Conservation (phyloP, 1,140 invertebrate genomes). For the Sycophaga agraensis region DNA sequence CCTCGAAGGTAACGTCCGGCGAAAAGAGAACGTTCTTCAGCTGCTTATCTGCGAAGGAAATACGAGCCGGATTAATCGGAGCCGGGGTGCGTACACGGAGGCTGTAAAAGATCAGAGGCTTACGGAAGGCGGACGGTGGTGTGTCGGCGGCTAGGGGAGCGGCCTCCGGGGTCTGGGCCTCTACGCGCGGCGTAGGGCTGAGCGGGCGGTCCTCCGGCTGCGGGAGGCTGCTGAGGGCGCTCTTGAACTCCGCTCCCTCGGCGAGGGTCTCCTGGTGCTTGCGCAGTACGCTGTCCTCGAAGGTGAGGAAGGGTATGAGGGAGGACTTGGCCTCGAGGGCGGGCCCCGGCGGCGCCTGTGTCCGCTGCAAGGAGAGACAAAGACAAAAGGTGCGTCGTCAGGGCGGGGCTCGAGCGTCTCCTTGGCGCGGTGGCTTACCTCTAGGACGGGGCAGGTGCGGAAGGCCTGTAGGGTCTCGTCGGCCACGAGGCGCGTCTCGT, state of each 20-base stretch:
- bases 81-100: too few relatives aligned
- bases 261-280: constrained; percentile 4
- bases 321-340: neutral
- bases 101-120: too few relatives aligned
- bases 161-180: too few relatives aligned
- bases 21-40: neutral
- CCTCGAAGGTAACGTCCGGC: too few relatives aligned
- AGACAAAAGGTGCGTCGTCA: neutral
- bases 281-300: constrained; percentile 12
- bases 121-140: too few relatives aligned
- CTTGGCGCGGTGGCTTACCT: too few relatives aligned
- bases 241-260: neutral
- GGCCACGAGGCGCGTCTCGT: neutral
- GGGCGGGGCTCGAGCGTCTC: neutral
- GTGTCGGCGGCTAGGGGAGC: too few relatives aligned
- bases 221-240: neutral
- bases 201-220: too few relatives aligned
- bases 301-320: constrained; percentile 6
- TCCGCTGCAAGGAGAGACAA: too few relatives aligned
- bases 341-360: neutral
- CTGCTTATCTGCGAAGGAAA: too few relatives aligned
- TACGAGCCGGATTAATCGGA: too few relatives aligned
- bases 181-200: too few relatives aligned
- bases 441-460: constrained; percentile 6
- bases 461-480: constrained; percentile 16